Conservation (phyloP, 2,888 invertebrate species). For the Cerastis leucographa region DNA sequence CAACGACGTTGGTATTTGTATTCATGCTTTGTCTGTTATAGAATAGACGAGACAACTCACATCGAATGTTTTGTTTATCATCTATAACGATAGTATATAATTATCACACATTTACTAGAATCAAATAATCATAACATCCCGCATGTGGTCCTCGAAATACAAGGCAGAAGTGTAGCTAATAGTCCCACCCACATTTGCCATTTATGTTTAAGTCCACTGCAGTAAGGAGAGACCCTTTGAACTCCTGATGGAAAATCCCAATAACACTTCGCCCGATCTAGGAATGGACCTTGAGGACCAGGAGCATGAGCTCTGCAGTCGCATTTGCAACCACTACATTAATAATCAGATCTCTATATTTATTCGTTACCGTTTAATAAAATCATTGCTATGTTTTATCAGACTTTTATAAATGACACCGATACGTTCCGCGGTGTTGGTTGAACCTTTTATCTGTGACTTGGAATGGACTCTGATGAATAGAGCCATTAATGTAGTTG, state of each 20-base stretch:
- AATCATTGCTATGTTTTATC: not conserved
- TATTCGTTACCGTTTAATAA: not conserved
- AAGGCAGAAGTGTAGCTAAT: not conserved
- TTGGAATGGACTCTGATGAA: slow-evolving; percentile 46
- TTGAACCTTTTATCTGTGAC: slow-evolving; percentile 32
- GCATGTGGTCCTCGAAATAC: not conserved
- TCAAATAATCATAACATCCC: not conserved
- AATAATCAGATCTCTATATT: slow-evolving; percentile 6
- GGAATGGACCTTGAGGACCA: too few relatives aligned
- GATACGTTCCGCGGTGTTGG: slow-evolving; percentile 13
- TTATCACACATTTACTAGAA: slow-evolving; percentile 11
- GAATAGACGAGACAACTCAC: not conserved
- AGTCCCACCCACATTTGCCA: not conserved
- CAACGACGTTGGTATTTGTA: slow-evolving; percentile 2
- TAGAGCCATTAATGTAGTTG: slow-evolving; percentile 39
- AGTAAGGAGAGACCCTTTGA: not conserved
- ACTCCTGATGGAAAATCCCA: not conserved
- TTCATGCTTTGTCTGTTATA: not conserved
- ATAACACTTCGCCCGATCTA: not conserved
- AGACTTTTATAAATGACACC: slow-evolving; percentile 49
- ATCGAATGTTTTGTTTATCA: slow-evolving; percentile 11
- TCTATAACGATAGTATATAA: slow-evolving; percentile 18
- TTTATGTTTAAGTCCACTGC: not conserved
- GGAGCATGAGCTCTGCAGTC: too few relatives aligned
- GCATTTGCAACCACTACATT: not conserved